phyloP scores from a whole-genome alignment of 1,140 invertebrate species.

The Branchinecta lynchi region DNA sequence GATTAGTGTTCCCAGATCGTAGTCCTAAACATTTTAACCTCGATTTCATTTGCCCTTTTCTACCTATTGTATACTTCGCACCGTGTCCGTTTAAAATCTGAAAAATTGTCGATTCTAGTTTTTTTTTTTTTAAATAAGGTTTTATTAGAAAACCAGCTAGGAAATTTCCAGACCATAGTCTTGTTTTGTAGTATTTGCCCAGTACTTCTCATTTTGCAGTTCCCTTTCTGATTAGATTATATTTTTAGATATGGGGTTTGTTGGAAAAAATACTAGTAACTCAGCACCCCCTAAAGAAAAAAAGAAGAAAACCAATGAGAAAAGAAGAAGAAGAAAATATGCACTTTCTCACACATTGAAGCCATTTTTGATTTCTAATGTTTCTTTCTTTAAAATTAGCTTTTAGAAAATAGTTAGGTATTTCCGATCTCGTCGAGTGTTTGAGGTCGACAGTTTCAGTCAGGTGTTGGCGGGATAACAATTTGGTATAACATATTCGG shows the following conservation, averaged over 20 bases:
- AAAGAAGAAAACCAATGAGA: not conserved
- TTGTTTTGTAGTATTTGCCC: not conserved
- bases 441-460: too few species aligned
- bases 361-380: not conserved
- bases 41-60: not conserved
- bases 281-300: too few species aligned
- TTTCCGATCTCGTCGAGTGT: too few species aligned
- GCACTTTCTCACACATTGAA: too few species aligned
- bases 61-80: not conserved
- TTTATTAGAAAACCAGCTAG: not conserved
- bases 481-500: too few species aligned
- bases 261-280: too few species aligned
- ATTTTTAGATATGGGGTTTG: too few species aligned
- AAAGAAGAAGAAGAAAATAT: too few species aligned
- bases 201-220: not conserved
- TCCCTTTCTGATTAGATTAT: constrained; percentile 2
- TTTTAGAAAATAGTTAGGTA: too few species aligned
- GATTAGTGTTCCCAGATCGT: too few species aligned
- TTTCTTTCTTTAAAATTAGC: too few species aligned
- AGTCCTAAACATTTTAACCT: not conserved
- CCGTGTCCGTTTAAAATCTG: not conserved
- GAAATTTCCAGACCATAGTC: not conserved
- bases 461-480: too few species aligned
- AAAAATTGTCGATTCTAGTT: not conserved
- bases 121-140: not conserved